Conservation (phyloP, 2,797 vertebrate species). For the Acanthurus leucopareius region DNA sequence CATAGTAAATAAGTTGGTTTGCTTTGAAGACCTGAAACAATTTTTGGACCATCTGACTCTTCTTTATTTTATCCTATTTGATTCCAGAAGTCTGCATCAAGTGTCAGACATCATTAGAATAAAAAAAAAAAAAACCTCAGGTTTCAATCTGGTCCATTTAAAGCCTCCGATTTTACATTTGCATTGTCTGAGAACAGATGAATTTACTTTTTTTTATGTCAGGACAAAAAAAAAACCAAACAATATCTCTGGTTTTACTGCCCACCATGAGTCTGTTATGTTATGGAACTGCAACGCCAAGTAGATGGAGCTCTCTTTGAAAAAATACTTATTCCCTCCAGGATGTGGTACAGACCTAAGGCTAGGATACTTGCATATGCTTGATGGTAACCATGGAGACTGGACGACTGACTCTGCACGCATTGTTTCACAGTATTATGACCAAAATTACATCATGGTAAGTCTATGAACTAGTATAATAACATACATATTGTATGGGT, state of each 20-base stretch:
- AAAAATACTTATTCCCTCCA: conserved; percentile 35
- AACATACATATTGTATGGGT: neutral
- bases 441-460: conserved; percentile 73
- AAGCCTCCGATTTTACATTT: too few species aligned
- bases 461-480: neutral
- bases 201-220: too few species aligned
- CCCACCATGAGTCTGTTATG: neutral
- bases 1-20: too few species aligned
- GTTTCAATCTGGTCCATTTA: too few species aligned
- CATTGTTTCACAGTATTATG: neutral
- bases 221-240: too few species aligned
- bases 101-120: too few species aligned
- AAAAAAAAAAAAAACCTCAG: too few species aligned
- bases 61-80: too few species aligned
- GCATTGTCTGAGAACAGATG: too few species aligned
- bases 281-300: neutral
- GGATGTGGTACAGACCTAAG: conserved; percentile 71
- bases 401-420: conserved; percentile 46
- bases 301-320: neutral
- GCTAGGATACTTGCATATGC: accelerated
- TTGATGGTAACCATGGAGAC: conserved; percentile 63
- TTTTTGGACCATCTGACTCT: too few species aligned
- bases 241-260: neutral
- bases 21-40: too few species aligned
- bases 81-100: too few species aligned